Evolutionary conservation across 1,140 invertebrate genomes (phyloP).

Genomic region (Aphelenchoides avenae): DNA sequence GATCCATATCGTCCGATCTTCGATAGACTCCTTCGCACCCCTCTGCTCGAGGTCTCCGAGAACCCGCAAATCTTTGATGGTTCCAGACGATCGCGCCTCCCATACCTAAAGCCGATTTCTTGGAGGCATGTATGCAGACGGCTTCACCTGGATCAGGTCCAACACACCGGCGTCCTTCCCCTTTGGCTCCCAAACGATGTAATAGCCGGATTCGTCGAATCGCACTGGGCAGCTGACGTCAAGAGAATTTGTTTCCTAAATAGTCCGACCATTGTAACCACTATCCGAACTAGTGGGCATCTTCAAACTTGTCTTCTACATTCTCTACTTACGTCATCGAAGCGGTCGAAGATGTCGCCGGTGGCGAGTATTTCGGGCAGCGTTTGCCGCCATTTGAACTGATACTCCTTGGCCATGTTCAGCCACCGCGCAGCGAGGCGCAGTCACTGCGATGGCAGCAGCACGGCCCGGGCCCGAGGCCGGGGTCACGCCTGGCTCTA

Average conservation of each 20-base stretch:
- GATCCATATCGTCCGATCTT: constrained; percentile 92
- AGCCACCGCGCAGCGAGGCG: not conserved
- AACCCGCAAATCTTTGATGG: constrained; percentile 75
- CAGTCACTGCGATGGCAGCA: no score
- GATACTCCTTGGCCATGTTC: constrained; percentile 90
- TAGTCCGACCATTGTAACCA: not conserved
- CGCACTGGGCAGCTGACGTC: constrained; percentile 84
- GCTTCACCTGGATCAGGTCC: constrained; percentile 42
- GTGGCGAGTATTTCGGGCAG: constrained; percentile 74
- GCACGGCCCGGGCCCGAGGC: no score
- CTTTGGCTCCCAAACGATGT: constrained; percentile 97
- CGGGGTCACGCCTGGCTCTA: no score
- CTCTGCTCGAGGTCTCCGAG: constrained; percentile 69
- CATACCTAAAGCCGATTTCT: constrained; percentile 41
- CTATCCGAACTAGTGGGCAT: no score
- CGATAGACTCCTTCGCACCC: constrained; percentile 70
- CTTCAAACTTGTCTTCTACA: no score
- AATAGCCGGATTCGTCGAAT: constrained; percentile 97
- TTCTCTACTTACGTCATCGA: constrained; percentile 74
- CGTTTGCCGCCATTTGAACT: constrained; percentile 93
- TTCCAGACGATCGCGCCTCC: constrained; percentile 47
- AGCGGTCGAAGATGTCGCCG: constrained; percentile 83
- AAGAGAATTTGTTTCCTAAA: constrained; percentile 75
- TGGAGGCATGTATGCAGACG: constrained; percentile 5
- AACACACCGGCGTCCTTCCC: constrained; percentile 69